phyloP scores from a whole-genome alignment of 2,113 vertebrate species.

The Macrotis lagotis region DNA sequence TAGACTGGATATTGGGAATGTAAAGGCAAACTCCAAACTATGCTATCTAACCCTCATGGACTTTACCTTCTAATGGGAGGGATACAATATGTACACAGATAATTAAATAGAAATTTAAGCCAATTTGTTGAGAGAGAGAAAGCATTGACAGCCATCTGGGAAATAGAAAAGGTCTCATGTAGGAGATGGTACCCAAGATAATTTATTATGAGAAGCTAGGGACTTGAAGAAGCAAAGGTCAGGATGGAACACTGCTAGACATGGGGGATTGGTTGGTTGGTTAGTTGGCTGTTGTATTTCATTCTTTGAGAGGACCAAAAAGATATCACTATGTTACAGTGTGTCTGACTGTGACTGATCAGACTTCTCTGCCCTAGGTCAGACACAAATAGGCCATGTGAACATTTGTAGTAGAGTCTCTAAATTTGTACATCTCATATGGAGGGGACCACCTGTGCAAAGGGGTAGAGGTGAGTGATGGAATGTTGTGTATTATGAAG shows the following conservation, averaged over 20 bases:
- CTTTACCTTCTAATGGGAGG: not conserved
- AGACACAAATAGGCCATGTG: too few species aligned
- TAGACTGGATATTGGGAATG: not conserved
- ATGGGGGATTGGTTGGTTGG: too few species aligned
- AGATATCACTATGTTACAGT: too few species aligned
- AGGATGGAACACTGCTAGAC: not conserved
- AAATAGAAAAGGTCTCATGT: not conserved
- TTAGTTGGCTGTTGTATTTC: too few species aligned
- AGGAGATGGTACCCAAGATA: not conserved
- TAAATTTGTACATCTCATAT: too few species aligned
- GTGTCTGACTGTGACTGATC: too few species aligned
- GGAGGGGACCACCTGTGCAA: not conserved
- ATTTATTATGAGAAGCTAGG: not conserved
- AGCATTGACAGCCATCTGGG: not conserved
- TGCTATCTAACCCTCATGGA: not conserved
- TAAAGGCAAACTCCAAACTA: not conserved
- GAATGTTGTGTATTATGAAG: not conserved
- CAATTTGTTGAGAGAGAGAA: too few species aligned
- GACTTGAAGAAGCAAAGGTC: not conserved
- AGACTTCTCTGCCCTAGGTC: too few species aligned
- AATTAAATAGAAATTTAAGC: not conserved
- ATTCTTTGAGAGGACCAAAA: too few species aligned
- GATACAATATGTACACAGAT: not conserved
- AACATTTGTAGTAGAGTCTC: too few species aligned
- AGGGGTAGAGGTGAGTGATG: not conserved